A percentile compares a stretch with the other conserved stretches of the same genome.
phyloP scores from a whole-genome alignment of 2,888 invertebrate species.

The Aphrophora alni region DNA sequence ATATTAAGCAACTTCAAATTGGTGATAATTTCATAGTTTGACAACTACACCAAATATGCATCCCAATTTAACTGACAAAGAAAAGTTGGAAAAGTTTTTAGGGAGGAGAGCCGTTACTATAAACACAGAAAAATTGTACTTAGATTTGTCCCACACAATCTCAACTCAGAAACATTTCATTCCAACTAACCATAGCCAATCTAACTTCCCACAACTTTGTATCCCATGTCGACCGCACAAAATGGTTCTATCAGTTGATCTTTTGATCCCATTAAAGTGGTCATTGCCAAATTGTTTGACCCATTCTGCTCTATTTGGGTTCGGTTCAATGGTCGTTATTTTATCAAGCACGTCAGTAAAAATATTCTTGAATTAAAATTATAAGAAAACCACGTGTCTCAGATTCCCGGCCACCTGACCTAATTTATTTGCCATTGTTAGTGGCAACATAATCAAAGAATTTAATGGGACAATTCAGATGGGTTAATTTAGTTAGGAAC shows the following conservation, averaged over 20 bases:
- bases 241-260: slow-evolving; percentile 14
- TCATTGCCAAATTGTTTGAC: slow-evolving; percentile 25
- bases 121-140: no score
- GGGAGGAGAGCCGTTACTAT: no score
- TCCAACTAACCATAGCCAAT: not conserved
- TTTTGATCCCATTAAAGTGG: slow-evolving; percentile 16
- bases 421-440: not conserved
- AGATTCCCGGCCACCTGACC: not conserved
- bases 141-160: no score
- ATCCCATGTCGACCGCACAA: not conserved
- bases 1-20: no score
- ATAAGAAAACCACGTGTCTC: not conserved
- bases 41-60: no score
- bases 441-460: no score
- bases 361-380: not conserved
- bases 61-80: no score
- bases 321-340: not conserved
- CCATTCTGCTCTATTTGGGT: not conserved
- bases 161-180: not conserved
- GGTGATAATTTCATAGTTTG: no score
- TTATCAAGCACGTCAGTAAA: not conserved
- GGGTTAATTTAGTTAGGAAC: no score
- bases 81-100: no score
- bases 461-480: no score
- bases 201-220: not conserved